Evolutionary conservation across 2,888 invertebrate species (phyloP).

Genomic region (Xylocampa areola): DNA sequence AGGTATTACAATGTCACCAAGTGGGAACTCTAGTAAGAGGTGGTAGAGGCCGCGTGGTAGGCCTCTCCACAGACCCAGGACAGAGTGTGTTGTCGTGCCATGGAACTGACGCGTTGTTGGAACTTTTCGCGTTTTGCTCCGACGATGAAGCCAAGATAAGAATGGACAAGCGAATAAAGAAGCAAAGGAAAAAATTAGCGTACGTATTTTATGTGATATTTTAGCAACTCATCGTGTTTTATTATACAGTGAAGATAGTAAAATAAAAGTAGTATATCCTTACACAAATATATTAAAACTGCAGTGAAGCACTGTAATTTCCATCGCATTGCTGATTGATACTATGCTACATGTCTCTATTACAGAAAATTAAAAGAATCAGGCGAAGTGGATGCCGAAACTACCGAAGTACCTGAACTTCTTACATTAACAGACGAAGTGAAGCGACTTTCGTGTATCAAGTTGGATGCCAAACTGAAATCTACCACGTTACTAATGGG

Average conservation of each 20-base stretch:
- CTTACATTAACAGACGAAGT: constrained; percentile 93
- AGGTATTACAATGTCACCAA: constrained; percentile 92
- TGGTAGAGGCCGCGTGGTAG: constrained; percentile 94
- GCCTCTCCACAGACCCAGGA: constrained; percentile 92
- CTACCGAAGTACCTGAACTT: constrained; percentile 73
- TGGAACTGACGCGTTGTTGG: constrained; percentile 94
- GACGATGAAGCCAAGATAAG: constrained; percentile 93
- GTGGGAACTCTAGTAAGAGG: constrained; percentile 94
- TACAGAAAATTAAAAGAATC: constrained; percentile 79
- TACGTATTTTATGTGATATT: constrained; percentile 62
- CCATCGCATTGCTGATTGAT: no score
- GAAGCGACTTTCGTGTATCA: constrained; percentile 91
- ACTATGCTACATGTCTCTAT: no score
- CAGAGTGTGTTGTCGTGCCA: constrained; percentile 94
- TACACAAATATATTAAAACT: no score
- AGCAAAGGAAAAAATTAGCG: constrained; percentile 91
- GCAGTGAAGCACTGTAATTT: no score
- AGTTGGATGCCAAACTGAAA: constrained; percentile 92
- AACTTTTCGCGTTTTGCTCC: constrained; percentile 94
- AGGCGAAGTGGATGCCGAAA: constrained; percentile 73
- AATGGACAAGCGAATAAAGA: constrained; percentile 94
- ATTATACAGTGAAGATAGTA: no score
- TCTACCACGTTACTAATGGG: constrained; percentile 92
- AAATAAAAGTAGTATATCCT: no score
- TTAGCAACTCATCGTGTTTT: no score